These are phyloP conservation scores for Nudaria mundana DNA, from an alignment of 2,888 invertebrate genomes.

Conservation along the genomic window DNA sequence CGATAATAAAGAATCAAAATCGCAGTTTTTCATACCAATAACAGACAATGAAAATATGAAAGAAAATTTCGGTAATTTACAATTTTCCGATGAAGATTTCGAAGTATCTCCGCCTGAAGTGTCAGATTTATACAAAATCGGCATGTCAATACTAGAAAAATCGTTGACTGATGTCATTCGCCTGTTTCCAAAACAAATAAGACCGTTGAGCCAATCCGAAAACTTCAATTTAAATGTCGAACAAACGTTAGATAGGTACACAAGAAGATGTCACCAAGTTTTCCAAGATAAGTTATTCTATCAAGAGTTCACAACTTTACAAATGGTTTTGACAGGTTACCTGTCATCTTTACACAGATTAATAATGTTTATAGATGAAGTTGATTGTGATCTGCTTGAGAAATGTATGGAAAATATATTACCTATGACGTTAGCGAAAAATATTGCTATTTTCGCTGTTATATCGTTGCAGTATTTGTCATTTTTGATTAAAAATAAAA, in stretches of 20 bases:
- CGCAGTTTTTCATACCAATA: conserved; percentile 74
- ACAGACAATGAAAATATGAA: conserved; percentile 53
- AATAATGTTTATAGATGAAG: conserved; percentile 53
- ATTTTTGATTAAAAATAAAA: conserved; percentile 75
- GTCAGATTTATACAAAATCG: conserved; percentile 55
- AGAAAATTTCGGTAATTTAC: conserved; percentile 63
- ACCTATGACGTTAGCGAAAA: conserved; percentile 53
- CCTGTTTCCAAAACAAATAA: conserved; percentile 70
- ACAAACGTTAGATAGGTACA: conserved; percentile 72
- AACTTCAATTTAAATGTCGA: conserved; percentile 65
- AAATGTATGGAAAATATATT: conserved; percentile 65
- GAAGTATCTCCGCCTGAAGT: conserved; percentile 62
- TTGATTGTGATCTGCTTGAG: conserved; percentile 69
- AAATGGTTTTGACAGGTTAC: conserved; percentile 60
- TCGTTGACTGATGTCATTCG: conserved; percentile 60
- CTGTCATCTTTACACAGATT: conserved; percentile 53
- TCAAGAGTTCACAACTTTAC: conserved; percentile 65
- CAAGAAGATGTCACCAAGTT: conserved; percentile 71
- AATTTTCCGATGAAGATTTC: conserved; percentile 61
- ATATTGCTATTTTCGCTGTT: conserved; percentile 65
- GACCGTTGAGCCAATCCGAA: conserved; percentile 74
- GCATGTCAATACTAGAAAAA: conserved; percentile 58
- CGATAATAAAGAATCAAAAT: conserved; percentile 70
- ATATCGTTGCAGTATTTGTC: conserved; percentile 73
- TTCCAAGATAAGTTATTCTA: conserved; percentile 75